Conservation (phyloP, 2,113 vertebrate species). For the Nothocercus julius region DNA sequence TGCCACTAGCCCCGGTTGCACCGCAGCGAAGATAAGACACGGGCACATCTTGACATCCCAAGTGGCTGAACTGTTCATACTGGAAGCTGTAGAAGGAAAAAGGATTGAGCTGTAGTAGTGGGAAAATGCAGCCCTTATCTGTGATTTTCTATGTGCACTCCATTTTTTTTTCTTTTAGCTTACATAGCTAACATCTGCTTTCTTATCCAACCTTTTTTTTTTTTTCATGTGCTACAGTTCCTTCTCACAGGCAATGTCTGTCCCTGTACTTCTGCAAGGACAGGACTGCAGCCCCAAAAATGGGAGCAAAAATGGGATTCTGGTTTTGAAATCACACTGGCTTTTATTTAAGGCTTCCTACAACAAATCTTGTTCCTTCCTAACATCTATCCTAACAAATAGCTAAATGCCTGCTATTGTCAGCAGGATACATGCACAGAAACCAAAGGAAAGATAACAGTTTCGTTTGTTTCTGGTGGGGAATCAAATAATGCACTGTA, state of each 20-base stretch:
- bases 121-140: not conserved
- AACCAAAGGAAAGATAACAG: not conserved
- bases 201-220: not conserved
- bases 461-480: not conserved
- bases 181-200: slow-evolving; percentile 3
- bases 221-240: not conserved
- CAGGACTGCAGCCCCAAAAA: not conserved
- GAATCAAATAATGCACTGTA: not conserved
- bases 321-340: not conserved
- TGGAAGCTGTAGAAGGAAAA: not conserved
- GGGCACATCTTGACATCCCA: not conserved
- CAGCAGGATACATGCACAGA: not conserved
- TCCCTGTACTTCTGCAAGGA: not conserved
- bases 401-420: not conserved
- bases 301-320: not conserved
- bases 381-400: not conserved
- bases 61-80: not conserved
- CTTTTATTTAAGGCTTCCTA: not conserved
- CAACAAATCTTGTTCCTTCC: not conserved
- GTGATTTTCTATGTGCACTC: not conserved
- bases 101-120: not conserved
- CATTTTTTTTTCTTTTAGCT: not conserved
- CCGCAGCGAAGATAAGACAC: not conserved
- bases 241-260: not conserved
- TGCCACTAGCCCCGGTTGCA: not conserved